Evolutionary conservation across 2,113 vertebrate species (phyloP).

Genomic region (Pongo abelii): DNA sequence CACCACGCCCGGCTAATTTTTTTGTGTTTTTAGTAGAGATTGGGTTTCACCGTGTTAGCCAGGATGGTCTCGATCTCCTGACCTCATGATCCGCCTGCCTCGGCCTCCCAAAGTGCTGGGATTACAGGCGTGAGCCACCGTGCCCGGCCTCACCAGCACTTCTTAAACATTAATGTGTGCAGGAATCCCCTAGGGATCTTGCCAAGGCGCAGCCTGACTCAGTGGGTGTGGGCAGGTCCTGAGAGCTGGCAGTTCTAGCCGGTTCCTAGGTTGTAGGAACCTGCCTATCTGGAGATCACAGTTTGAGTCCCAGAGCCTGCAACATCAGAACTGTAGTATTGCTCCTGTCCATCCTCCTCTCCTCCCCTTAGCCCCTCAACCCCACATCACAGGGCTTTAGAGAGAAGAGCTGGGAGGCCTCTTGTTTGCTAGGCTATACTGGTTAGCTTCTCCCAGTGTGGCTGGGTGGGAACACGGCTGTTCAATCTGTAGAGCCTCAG

Average conservation of each 20-base stretch:
- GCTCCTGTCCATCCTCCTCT: neutral
- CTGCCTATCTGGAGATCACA: neutral
- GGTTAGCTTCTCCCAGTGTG: neutral
- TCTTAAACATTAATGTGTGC: neutral
- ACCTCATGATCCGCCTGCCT: too few relatives aligned
- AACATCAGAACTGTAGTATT: neutral
- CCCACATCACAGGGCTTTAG: neutral
- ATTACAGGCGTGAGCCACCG: too few relatives aligned
- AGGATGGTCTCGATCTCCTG: too few relatives aligned
- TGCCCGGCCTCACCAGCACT: neutral
- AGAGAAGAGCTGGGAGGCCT: neutral
- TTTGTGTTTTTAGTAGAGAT: too few relatives aligned
- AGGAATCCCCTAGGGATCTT: neutral
- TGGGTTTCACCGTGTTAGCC: too few relatives aligned
- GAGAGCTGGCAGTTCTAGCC: neutral
- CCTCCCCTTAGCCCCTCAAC: neutral
- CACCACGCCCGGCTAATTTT: too few relatives aligned
- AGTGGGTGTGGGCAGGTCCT: neutral
- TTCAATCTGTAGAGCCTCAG: neutral
- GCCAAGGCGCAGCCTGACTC: neutral
- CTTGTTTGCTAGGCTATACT: neutral
- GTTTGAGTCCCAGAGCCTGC: neutral
- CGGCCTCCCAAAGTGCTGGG: too few relatives aligned
- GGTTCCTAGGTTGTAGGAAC: accelerated
- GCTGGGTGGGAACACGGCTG: neutral